Base-by-base conservation (phyloP, 2,113 vertebrate genomes). In the Petrocephalus zakoni region DNA sequence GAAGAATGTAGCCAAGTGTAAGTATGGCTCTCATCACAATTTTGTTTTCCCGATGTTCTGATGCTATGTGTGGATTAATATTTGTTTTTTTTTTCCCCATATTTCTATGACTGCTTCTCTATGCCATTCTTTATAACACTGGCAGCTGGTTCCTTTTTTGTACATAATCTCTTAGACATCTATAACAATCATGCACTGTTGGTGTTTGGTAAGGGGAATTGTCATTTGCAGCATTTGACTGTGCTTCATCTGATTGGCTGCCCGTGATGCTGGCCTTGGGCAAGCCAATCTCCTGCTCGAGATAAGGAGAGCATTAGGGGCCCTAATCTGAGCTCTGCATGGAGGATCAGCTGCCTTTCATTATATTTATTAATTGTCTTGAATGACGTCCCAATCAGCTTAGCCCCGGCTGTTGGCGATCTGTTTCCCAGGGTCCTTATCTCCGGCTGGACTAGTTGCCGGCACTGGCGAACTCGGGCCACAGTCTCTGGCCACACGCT, bases 321-420 rank as follows among this genome's bases (percentile, higher is more conserved):
- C 34, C 64, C 85, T 52, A 86, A 56, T 86, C 88, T 56, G 64
- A 51, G 88, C 25, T 51, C 47, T 53, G 55, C 22, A 21, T 8
- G 2, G 64, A 19, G 61, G 61, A 87, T 89, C 88, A 86, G 84
- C 29, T 5, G 61, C 29, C 8, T 52, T 68, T 81, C 85, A 25
- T 85, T 85, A 64, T 85, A 89, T 89, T 75, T 87, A 72, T 85
- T 85, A 56, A 64, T 86, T 64, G 37, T 86, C 84, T 81, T 55
- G 58, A 86, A 56, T 51, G 52, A 55, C 47, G 34, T 53, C 47
- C 88, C 88, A 87, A 78, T 86, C 49, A 86, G 88, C 88, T 86
- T 75, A 86, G 49, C 51, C 21, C 29, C 21, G 37, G 88, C 17
- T 81, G 37, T 25, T 78, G 47, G 5, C 34, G 34, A 86, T 85